phyloP scores from a whole-genome alignment of 2,113 vertebrate species.

The Sinosuthora webbiana region DNA sequence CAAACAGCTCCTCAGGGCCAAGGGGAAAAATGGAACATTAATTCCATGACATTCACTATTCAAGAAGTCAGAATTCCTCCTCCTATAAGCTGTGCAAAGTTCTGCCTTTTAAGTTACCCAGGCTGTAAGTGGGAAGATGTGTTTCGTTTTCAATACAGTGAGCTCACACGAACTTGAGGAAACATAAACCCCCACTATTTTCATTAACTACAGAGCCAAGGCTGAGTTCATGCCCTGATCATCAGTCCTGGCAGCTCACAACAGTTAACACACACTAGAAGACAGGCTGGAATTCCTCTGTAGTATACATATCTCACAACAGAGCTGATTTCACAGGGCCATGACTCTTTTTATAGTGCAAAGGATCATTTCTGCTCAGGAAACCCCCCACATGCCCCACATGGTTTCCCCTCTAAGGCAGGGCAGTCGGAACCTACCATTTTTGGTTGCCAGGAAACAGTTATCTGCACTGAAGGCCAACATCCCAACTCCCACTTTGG shows the following conservation, averaged over 20 bases:
- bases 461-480: conserved; percentile 91
- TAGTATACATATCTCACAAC: neutral
- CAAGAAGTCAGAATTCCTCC: neutral
- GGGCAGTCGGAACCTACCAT: conserved; percentile 74
- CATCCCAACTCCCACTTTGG: conserved; percentile 87
- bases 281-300: neutral
- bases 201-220: neutral
- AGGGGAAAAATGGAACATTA: neutral
- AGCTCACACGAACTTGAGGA: neutral
- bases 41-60: neutral
- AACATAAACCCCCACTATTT: neutral
- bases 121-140: neutral
- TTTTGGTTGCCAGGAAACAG: conserved; percentile 90
- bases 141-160: neutral
- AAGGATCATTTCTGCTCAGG: neutral
- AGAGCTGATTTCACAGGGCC: neutral
- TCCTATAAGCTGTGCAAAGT: neutral
- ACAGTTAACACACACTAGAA: neutral
- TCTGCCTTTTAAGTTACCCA: neutral
- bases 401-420: neutral
- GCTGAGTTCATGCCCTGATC: neutral
- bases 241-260: neutral
- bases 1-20: neutral
- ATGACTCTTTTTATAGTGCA: neutral
- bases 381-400: neutral